Conservation (phyloP, 2,113 vertebrate species). For the Sphaerodactylus townsendi region DNA sequence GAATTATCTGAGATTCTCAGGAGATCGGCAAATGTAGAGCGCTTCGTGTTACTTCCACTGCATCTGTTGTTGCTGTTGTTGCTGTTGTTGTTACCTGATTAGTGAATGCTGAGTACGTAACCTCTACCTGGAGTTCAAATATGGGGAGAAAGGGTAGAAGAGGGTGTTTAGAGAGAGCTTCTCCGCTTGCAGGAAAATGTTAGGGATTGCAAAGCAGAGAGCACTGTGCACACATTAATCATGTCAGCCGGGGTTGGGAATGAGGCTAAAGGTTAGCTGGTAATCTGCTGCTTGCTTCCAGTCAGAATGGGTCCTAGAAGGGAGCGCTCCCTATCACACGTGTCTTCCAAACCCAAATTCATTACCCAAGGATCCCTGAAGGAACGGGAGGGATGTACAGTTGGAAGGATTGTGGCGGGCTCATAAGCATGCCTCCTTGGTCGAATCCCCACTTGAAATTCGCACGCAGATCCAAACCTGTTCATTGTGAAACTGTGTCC, state of each 20-base stretch:
- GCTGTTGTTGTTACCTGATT: background rate
- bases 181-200: background rate
- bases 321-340: no score
- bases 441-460: no score
- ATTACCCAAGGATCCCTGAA: no score
- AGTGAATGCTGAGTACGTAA: background rate
- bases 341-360: no score
- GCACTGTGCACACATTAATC: background rate
- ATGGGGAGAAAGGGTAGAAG: background rate
- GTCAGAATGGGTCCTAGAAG: no score
- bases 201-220: background rate
- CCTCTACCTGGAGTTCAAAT: background rate
- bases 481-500: no score
- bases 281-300: no score
- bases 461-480: no score
- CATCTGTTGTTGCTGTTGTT: background rate
- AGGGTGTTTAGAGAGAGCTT: background rate
- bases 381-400: no score
- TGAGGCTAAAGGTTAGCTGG: no score
- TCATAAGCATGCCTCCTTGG: no score
- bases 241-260: background rate
- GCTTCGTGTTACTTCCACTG: background rate
- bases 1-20: constrained; percentile 20
- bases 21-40: constrained; percentile 23
- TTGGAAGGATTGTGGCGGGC: no score